Percentiles rank a stretch among this genome's conserved stretches.
Evolutionary conservation across 2,888 invertebrate species (phyloP).

Genomic region (Tachina grossa): DNA sequence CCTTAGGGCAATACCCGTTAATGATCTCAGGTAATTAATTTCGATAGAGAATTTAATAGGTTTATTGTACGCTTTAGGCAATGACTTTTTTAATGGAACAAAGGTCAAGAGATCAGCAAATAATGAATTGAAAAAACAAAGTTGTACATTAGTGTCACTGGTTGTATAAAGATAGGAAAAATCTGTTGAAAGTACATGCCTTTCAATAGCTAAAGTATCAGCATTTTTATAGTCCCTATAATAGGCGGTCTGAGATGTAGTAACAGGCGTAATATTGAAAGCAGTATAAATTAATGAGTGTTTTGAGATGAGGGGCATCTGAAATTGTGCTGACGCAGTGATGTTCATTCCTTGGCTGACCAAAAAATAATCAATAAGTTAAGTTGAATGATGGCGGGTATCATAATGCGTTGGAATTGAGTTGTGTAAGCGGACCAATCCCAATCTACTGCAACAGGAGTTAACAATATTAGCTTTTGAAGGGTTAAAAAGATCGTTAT

Average conservation of each 20-base stretch:
- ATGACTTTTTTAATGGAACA: neutral
- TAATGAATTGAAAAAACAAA: neutral
- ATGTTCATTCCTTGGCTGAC: neutral
- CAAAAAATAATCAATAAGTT: too few relatives aligned
- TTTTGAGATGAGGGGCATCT: neutral
- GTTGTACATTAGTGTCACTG: neutral
- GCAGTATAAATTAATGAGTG: neutral
- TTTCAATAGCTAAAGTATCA: neutral
- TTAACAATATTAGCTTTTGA: too few relatives aligned
- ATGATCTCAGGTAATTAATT: neutral
- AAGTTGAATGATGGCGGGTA: too few relatives aligned
- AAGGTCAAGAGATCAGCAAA: neutral
- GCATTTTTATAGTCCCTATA: neutral
- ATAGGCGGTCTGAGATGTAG: neutral
- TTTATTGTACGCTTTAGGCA: neutral
- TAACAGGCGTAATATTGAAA: neutral
- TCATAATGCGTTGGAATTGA: too few relatives aligned
- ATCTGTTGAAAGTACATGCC: neutral
- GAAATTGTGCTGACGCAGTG: neutral
- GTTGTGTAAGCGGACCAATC: too few relatives aligned
- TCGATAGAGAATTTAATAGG: neutral
- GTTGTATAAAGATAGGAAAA: neutral
- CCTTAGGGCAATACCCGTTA: neutral
- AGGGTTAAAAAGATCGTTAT: too few relatives aligned
- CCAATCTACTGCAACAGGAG: too few relatives aligned